Base-by-base conservation (phyloP, 2,797 vertebrate species). In the Arremon aurantiirostris region DNA sequence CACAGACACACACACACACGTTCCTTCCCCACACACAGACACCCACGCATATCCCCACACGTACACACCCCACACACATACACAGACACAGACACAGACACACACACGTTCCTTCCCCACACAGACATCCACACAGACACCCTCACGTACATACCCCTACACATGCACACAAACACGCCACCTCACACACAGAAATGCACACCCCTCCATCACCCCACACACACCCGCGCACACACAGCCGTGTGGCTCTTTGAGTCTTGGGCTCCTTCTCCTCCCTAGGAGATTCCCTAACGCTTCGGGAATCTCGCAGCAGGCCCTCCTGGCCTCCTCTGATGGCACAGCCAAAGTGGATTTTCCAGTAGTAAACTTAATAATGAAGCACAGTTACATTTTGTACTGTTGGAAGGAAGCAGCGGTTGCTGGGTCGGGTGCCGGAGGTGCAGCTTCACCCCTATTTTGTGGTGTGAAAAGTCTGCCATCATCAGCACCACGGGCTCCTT, bases 181-280 rank as follows among this genome's bases (percentile, higher is more conserved):
- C 16, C 17, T 18, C 41, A 42, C 41, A 18, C 41, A 42, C 41
- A 42, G 41, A 42, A 42, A 42, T 42, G 41, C 41, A 18, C 17
- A 18, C 41, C 41, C 41, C 17, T 42, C 41, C 41, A 42, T 42
- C 41, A 42, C 41, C 17, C 41, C 55, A 24, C 3, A 20, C 61
- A 11, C 22, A 8, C 22, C n/a, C 23, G 3, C 1, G 5, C 39
- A 37, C 32, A 14, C 41, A 8, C 41, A 19, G 46, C 32, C 2
- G 0, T 8, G 2, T 8, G 4, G 42, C 39, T 4, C 2, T 10
- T 12, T 7, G 14, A 2, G 14, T 2, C 21, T 14, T 5, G 2
- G 5, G 12, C 64, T 46, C 20, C 28, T 39, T 22, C 34, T 39
- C 9, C 2, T 6, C 37, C 9, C 37, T 37, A 37, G 37, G 37